Evolutionary conservation across 30 jellyfish, hydroid and myxozoan genomes (phyloP).

Genomic region (Turritopsis dohrnii): DNA sequence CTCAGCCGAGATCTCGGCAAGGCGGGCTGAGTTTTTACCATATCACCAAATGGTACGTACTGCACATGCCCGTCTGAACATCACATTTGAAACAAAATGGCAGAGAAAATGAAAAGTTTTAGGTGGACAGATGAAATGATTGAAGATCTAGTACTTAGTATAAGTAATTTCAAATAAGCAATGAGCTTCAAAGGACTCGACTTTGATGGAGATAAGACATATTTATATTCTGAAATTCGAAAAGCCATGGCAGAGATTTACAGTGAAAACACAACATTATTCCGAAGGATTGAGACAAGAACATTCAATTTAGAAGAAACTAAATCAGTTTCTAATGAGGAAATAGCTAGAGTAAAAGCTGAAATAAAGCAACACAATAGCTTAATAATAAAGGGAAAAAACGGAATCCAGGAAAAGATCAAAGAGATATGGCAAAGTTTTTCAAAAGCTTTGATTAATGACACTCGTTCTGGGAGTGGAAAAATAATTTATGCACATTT

Average conservation of each 20-base stretch:
- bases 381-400: constrained; percentile 27
- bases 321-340: not conserved
- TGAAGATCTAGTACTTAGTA: not conserved
- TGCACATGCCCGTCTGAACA: not conserved
- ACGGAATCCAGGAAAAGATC: constrained; percentile 58
- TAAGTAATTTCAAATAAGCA: not conserved
- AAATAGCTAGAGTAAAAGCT: not conserved
- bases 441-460: constrained; percentile 56
- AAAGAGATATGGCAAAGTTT: constrained; percentile 50
- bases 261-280: not conserved
- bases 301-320: not conserved
- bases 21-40: not conserved
- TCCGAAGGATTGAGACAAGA: not conserved
- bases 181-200: not conserved
- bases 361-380: not conserved
- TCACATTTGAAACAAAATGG: too few relatives aligned
- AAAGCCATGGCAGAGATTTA: not conserved
- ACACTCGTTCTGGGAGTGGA: constrained; percentile 58
- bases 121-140: not conserved
- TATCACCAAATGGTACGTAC: not conserved
- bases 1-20: not conserved
- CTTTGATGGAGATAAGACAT: not conserved
- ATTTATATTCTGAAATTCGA: not conserved
- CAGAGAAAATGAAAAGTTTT: not conserved
- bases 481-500: constrained; percentile 36